Evolutionary conservation across 2,113 vertebrate genomes (phyloP).

Genomic region (Oriolus oriolus): DNA sequence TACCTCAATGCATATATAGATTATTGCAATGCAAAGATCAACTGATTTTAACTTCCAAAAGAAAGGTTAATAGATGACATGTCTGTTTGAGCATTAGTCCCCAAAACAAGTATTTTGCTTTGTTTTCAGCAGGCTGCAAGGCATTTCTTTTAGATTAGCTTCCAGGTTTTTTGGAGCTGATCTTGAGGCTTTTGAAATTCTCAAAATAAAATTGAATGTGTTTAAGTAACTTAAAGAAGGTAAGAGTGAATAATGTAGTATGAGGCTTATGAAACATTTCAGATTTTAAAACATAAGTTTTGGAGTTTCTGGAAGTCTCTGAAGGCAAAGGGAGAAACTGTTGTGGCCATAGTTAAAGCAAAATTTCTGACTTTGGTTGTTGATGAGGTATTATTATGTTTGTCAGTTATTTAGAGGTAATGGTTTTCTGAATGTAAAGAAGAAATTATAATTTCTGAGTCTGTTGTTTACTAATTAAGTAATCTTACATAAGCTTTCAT

Average conservation of each 20-base stretch:
- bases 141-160: neutral
- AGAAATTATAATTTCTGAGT: neutral
- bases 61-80: neutral
- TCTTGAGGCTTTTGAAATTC: neutral
- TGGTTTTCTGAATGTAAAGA: neutral
- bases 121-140: neutral
- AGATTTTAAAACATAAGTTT: neutral
- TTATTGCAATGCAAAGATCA: neutral
- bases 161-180: neutral
- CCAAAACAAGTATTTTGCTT: neutral
- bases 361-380: neutral
- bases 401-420: neutral
- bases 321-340: neutral
- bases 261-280: neutral
- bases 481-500: neutral
- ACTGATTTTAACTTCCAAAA: neutral
- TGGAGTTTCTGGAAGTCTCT: neutral
- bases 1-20: neutral
- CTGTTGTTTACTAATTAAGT: neutral
- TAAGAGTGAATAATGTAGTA: neutral
- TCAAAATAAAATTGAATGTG: neutral
- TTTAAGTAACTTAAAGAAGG: neutral
- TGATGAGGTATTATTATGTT: neutral
- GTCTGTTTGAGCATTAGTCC: neutral
- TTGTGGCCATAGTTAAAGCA: neutral